Conservation (phyloP, 2,113 vertebrate genomes). For the Erinaceus europaeus region DNA sequence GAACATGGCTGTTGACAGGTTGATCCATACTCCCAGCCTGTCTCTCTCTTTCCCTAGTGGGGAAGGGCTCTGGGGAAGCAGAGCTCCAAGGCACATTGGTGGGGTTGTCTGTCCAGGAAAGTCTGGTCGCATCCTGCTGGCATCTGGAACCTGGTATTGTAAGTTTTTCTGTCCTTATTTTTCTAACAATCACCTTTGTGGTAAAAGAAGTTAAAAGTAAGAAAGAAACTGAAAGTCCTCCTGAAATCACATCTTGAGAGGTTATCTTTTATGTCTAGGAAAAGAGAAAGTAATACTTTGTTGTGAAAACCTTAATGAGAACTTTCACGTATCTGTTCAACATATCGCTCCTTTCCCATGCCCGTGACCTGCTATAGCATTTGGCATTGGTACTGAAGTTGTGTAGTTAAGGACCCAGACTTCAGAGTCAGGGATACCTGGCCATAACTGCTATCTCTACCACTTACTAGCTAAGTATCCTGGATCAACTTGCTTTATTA, state of each 20-base stretch:
- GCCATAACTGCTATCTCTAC: not conserved
- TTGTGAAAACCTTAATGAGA: not conserved
- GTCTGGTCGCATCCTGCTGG: no score
- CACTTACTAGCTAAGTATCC: not conserved
- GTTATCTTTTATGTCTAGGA: not conserved
- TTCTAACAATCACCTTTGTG: no score
- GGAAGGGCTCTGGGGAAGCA: no score
- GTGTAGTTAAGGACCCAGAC: not conserved
- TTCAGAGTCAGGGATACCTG: not conserved
- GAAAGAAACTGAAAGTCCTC: constrained; percentile 5
- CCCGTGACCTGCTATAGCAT: not conserved
- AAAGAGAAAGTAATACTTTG: no score
- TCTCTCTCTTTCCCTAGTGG: no score
- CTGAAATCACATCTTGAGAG: not conserved
- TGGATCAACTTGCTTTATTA: not conserved
- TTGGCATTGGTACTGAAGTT: not conserved
- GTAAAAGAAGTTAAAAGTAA: not conserved
- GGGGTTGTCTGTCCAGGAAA: no score
- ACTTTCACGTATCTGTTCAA: not conserved
- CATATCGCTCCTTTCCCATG: not conserved
- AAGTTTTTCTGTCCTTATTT: no score
- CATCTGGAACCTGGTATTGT: no score
- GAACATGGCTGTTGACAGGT: no score
- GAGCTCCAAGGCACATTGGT: no score
- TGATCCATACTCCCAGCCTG: no score